Conservation (phyloP, 2,888 invertebrate species). For the Nemoura dubitans region DNA sequence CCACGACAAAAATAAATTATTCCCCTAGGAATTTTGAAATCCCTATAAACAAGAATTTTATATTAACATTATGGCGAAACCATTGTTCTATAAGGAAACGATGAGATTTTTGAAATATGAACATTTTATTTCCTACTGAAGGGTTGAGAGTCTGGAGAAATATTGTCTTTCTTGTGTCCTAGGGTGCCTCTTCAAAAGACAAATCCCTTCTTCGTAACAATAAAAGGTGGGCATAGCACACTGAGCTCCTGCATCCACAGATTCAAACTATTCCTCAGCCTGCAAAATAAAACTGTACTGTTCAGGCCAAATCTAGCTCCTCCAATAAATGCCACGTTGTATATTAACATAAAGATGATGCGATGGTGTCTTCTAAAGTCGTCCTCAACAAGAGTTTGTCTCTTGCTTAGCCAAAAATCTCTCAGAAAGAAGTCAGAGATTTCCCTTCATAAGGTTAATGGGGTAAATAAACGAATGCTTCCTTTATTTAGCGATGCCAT, state of each 20-base stretch:
- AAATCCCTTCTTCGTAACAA: conserved; percentile 16
- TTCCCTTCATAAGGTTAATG: neutral
- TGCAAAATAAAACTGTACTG: neutral
- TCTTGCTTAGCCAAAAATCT: neutral
- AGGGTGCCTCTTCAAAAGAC: neutral
- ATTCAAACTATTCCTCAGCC: neutral
- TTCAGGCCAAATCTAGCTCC: neutral
- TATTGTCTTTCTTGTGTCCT: conserved; percentile 23
- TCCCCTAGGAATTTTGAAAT: neutral
- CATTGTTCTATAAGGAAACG: conserved; percentile 18
- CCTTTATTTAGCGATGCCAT: neutral
- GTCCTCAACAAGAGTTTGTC: neutral
- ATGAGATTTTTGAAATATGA: conserved; percentile 31
- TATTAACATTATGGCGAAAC: conserved; percentile 21
- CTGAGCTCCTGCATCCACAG: neutral
- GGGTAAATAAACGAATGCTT: neutral
- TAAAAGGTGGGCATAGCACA: neutral
- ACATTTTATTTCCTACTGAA: conserved; percentile 29
- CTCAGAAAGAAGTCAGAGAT: neutral
- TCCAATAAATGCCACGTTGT: neutral
- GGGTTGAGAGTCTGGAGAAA: conserved; percentile 15
- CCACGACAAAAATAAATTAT: conserved; percentile 24
- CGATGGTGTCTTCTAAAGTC: neutral
- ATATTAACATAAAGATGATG: neutral
- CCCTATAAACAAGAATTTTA: conserved; percentile 23